phyloP scores from a whole-genome alignment of 1,140 invertebrate genomes.

The Diuraphis noxia region DNA sequence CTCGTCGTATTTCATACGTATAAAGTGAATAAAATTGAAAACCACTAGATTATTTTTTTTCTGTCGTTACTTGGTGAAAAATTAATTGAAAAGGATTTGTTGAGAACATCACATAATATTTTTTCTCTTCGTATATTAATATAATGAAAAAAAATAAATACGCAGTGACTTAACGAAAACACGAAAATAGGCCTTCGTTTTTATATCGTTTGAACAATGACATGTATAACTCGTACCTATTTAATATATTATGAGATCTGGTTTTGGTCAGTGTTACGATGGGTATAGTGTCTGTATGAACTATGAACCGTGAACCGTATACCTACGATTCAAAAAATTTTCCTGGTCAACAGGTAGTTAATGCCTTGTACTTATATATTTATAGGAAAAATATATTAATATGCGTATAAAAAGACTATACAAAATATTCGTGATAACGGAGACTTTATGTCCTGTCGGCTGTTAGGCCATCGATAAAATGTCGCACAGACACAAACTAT shows the following conservation, averaged over 20 bases:
- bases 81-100: neutral
- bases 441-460: neutral
- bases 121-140: neutral
- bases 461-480: neutral
- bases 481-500: neutral
- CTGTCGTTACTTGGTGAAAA: neutral
- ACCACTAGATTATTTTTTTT: conserved; percentile 8
- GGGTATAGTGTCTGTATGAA: no score
- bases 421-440: neutral
- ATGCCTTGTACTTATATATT: neutral
- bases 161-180: neutral
- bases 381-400: neutral
- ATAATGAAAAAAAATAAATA: neutral
- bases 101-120: neutral
- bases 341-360: neutral
- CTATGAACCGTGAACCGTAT: neutral
- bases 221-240: neutral
- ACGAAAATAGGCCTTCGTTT: neutral
- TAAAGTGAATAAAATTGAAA: neutral
- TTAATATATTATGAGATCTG: neutral
- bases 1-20: neutral
- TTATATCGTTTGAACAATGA: neutral
- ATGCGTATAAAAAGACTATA: neutral
- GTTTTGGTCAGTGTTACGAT: neutral
- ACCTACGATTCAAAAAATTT: neutral